A percentile compares a stretch with the other conserved stretches of the same genome.
These are phyloP conservation scores for Episyrphus balteatus DNA, from an alignment of 1,140 invertebrate genomes.

Conservation along the genomic window DNA sequence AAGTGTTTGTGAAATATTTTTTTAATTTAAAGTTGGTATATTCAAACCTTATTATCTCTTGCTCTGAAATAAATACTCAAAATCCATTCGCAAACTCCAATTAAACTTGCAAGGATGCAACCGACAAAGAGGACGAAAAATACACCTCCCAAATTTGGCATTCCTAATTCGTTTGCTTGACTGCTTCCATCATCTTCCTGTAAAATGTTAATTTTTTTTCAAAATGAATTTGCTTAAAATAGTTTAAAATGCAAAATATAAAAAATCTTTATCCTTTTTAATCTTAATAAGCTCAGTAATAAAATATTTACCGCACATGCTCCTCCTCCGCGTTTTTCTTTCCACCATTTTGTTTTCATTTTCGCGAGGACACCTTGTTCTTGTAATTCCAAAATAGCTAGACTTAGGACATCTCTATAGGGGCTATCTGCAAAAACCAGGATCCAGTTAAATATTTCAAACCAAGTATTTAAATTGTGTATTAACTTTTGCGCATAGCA, in stretches of 20 bases:
- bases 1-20: too few relatives aligned
- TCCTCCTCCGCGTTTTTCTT: slow-evolving; percentile 58
- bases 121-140: slow-evolving; percentile 78
- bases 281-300: too few relatives aligned
- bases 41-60: slow-evolving; percentile 27
- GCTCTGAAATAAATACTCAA: slow-evolving; percentile 20
- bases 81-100: slow-evolving; percentile 29
- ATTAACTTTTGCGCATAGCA: slow-evolving; percentile 68
- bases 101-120: slow-evolving; percentile 36
- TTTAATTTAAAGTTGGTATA: too few relatives aligned
- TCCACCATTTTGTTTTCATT: slow-evolving; percentile 83
- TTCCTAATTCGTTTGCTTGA: slow-evolving; percentile 52
- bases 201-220: neutral
- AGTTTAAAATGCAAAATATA: too few relatives aligned
- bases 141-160: slow-evolving; percentile 86
- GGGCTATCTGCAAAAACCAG: slow-evolving; percentile 50
- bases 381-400: slow-evolving; percentile 67
- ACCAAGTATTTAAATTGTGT: too few relatives aligned
- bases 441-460: neutral
- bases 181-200: slow-evolving; percentile 25
- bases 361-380: slow-evolving; percentile 64
- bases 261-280: too few relatives aligned
- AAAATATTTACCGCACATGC: slow-evolving; percentile 51
- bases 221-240: too few relatives aligned
- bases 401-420: slow-evolving; percentile 60